A percentile compares a stretch with the other conserved stretches of the same genome.
phyloP scores from a whole-genome alignment of 2,797 vertebrate genomes.

The Pangasius mekongensis region DNA sequence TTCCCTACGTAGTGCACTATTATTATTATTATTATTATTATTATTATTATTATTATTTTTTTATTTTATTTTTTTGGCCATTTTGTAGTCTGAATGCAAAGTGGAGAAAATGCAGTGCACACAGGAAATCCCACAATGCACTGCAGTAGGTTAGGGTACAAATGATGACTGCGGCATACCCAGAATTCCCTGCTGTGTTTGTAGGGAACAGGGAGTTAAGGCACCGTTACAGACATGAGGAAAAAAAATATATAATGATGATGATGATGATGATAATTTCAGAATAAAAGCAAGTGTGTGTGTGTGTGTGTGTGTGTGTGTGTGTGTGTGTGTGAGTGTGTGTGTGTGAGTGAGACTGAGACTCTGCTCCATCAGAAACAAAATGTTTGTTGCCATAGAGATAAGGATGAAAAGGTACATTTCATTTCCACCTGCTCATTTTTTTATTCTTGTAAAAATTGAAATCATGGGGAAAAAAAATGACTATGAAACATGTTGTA shows the following conservation, averaged over 20 bases:
- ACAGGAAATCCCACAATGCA: conserved; percentile 4
- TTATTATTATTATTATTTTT: neutral
- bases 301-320: neutral
- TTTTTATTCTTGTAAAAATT: conserved; percentile 82
- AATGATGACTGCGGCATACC: neutral
- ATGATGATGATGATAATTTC: neutral
- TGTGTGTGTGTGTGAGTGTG: conserved; percentile 39
- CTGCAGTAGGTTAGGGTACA: neutral
- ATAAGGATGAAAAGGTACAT: conserved; percentile 71
- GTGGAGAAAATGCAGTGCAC: neutral
- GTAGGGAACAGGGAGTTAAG: neutral
- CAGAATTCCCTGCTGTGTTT: conserved; percentile 26
- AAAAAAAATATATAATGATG: neutral
- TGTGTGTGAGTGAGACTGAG: neutral
- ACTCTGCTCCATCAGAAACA: neutral
- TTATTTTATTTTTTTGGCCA: neutral
- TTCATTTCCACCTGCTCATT: conserved; percentile 75
- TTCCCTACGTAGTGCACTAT: neutral
- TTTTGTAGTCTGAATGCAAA: conserved; percentile 10
- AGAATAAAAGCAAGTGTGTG: neutral
- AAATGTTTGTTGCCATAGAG: conserved; percentile 56
- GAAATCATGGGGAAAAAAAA: conserved; percentile 65
- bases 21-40: neutral
- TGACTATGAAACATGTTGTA: conserved; percentile 81
- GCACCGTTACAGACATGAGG: neutral